Evolutionary conservation across 2,797 vertebrate genomes (phyloP).

Genomic region (Hybognathus amarus): DNA sequence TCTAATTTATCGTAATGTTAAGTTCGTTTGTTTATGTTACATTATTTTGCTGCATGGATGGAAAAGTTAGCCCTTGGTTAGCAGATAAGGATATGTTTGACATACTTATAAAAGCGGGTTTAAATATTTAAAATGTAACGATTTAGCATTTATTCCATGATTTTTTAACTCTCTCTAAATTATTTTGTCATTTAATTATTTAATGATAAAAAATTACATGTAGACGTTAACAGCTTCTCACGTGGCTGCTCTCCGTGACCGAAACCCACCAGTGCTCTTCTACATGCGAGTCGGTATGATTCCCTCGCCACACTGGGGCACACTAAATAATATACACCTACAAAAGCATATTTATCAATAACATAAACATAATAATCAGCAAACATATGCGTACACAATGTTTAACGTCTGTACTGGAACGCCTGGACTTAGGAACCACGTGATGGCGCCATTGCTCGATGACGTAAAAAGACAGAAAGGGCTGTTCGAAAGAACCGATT

Average conservation of each 20-base stretch:
- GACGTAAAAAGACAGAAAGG: neutral
- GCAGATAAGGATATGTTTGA: no score
- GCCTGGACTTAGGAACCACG: neutral
- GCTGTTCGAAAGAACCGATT: neutral
- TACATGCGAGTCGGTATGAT: neutral
- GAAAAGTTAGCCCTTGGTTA: neutral
- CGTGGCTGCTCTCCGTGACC: constrained; percentile 37
- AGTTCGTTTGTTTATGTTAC: neutral
- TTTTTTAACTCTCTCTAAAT: no score
- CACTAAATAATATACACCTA: neutral
- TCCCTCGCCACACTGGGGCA: neutral
- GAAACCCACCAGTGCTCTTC: neutral
- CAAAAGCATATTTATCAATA: neutral
- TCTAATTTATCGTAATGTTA: neutral
- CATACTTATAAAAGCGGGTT: neutral
- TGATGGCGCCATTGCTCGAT: neutral
- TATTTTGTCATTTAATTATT: neutral
- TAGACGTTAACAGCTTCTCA: neutral
- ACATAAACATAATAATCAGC: neutral
- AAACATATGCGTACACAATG: no score
- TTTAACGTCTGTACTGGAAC: neutral
- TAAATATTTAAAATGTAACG: neutral
- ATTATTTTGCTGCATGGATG: neutral
- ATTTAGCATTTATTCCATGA: neutral
- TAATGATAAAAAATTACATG: neutral